A percentile compares a stretch with the other conserved stretches of the same genome.
phyloP scores from a whole-genome alignment of 2,888 invertebrate species.

The Malthinus flaveolus region DNA sequence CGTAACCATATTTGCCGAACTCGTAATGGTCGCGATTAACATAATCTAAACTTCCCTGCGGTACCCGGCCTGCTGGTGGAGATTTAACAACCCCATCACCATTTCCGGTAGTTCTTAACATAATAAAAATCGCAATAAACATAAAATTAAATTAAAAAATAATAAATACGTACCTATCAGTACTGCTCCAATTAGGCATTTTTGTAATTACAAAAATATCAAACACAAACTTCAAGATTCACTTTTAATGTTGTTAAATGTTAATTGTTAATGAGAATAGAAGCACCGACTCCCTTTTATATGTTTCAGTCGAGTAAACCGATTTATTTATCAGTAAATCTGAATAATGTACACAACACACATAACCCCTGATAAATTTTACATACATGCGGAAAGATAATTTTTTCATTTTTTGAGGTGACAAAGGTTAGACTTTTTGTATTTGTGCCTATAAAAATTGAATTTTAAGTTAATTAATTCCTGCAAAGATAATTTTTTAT shows the following conservation, averaged over 20 bases:
- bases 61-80: background rate
- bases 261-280: background rate
- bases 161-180: conserved; percentile 12
- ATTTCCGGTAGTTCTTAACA: conserved; percentile 10
- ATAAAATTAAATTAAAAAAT: conserved; percentile 5
- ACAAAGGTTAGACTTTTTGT: background rate
- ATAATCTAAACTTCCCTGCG: conserved; percentile 18
- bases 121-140: background rate
- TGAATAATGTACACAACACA: conserved; percentile 5
- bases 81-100: too few species aligned
- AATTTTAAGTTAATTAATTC: too few species aligned
- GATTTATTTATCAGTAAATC: conserved; percentile 14
- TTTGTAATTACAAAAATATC: background rate
- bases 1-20: conserved; percentile 69
- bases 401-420: background rate
- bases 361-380: conserved; percentile 8
- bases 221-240: background rate
- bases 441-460: background rate
- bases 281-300: background rate
- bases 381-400: background rate
- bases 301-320: background rate
- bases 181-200: conserved; percentile 17
- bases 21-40: conserved; percentile 55
- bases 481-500: too few species aligned
- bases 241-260: background rate